Base-by-base conservation (phyloP, 2,888 invertebrate species). In the Incurvaria masculella region DNA sequence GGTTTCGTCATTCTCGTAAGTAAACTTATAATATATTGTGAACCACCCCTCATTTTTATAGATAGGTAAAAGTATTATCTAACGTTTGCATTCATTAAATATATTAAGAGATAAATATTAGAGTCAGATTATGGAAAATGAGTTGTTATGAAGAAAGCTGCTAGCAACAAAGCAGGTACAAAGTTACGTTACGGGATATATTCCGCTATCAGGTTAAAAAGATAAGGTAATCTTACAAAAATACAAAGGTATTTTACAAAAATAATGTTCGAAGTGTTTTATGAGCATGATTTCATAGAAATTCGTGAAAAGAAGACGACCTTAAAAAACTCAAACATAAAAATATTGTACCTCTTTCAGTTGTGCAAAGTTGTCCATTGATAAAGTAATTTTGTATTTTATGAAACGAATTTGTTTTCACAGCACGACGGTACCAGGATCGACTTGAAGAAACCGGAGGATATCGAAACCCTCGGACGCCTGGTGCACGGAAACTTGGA, bases 381-480 rank as follows among this genome's bases (percentile, higher is more conserved):
- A n/a, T 4, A 20, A 33, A 18, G n/a, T 44, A 2, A 42, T 27
- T 40, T 20, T 49, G 26, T n/a, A 27, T 41, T 23, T 18, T n/a
- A 33, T 20, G 27, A 50, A 4, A 23, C 49, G 4, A 33, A n/a
- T 20, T 42, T 50, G 41, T 43, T 45, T 55, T 57, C 60, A 19
- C 53, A 79, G 79, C 72, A 75, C 47, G 82, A 85, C 54, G 86
- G 85, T 43, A 75, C 78, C 2, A 67, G 79, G 47, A 68, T 88
- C 52, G 81, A 81, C 56, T 64, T 89, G 48, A 85, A 79, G 65
- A 82, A 85, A 53, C 75, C 84, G 2, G 82, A 87, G 54, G 85
- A 87, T 55, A 69, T 88, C 53, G 83, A 88, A 61, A 75, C 79
- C 57, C 75, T 90, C 51, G 87, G 85, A 42, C 81, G 85, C 56